Percentiles rank a stretch among this genome's conserved stretches.
Conservation (phyloP, 2,888 invertebrate species). For the Liopterus haemorrhoidalis region DNA sequence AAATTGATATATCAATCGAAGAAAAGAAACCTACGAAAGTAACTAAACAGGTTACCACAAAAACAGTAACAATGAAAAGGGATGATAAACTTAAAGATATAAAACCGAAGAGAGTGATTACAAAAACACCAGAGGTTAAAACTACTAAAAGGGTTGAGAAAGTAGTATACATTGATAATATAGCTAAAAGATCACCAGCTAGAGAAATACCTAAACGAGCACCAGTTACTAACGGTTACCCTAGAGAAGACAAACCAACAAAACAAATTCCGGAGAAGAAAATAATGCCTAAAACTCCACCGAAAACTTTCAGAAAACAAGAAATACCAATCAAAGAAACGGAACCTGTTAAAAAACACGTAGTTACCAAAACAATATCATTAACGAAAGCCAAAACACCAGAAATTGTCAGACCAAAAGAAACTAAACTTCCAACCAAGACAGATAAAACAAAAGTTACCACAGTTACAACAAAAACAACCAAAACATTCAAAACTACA, state of each 20-base stretch:
- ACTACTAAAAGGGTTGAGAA: no score
- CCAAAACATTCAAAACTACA: slow-evolving; percentile 8
- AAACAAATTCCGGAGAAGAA: slow-evolving; percentile 11
- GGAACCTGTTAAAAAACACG: slow-evolving; percentile 26
- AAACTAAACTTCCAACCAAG: slow-evolving; percentile 42
- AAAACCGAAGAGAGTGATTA: background rate
- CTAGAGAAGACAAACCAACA: slow-evolving; percentile 5
- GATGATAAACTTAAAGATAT: no score
- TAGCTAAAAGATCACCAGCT: slow-evolving; percentile 9
- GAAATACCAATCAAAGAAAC: slow-evolving; percentile 7
- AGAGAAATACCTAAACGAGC: slow-evolving; percentile 10
- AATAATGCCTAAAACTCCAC: slow-evolving; percentile 8
- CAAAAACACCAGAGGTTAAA: slow-evolving; percentile 9
- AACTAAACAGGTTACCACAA: slow-evolving; percentile 41
- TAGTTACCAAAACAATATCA: slow-evolving; percentile 36
- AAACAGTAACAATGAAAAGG: slow-evolving; percentile 12
- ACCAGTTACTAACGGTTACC: slow-evolving; percentile 7
- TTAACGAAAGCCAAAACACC: slow-evolving; percentile 32
- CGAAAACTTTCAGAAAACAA: slow-evolving; percentile 7
- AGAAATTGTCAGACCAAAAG: slow-evolving; percentile 49
- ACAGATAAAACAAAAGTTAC: slow-evolving; percentile 11
- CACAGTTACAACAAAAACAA: slow-evolving; percentile 8
- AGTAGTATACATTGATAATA: no score
- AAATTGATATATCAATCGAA: slow-evolving; percentile 41
- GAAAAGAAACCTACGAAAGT: slow-evolving; percentile 44